phyloP scores from a whole-genome alignment of 2,113 vertebrate species.

The Podocnemis expansa region DNA sequence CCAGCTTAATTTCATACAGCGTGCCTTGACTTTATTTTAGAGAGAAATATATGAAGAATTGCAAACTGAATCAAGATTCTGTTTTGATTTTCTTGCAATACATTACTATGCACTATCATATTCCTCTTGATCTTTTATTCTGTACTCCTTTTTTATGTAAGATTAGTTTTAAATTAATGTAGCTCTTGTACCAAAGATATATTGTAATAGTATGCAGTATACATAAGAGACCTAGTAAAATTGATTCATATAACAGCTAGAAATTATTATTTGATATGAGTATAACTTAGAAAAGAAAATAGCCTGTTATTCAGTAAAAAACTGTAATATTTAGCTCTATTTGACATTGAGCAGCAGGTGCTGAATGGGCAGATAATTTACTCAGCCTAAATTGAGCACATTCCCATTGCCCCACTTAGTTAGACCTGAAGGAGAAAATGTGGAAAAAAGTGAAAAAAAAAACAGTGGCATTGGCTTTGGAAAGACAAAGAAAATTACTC shows the following conservation, averaged over 20 bases:
- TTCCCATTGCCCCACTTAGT: background rate
- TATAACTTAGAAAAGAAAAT: slow-evolving; percentile 24
- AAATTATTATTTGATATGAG: slow-evolving; percentile 8
- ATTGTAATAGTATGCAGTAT: background rate
- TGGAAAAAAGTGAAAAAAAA: slow-evolving; percentile 39
- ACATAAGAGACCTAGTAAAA: background rate
- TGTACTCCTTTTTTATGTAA: background rate
- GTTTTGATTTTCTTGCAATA: background rate
- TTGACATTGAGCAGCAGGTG: slow-evolving; percentile 18
- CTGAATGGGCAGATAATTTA: slow-evolving; percentile 28
- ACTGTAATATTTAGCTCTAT: slow-evolving; percentile 28
- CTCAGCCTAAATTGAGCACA: slow-evolving; percentile 5
- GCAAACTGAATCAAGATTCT: background rate
- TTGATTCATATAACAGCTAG: background rate
- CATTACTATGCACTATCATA: background rate
- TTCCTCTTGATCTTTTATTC: background rate
- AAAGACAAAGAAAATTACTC: background rate
- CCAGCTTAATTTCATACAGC: background rate
- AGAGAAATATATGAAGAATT: background rate
- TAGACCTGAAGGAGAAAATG: background rate
- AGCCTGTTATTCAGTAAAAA: background rate
- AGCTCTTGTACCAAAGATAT: slow-evolving; percentile 7
- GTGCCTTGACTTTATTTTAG: background rate
- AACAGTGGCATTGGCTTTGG: slow-evolving; percentile 13
- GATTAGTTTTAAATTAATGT: background rate